Conservation (phyloP, 2,888 invertebrate species). For the Apeira syringaria region DNA sequence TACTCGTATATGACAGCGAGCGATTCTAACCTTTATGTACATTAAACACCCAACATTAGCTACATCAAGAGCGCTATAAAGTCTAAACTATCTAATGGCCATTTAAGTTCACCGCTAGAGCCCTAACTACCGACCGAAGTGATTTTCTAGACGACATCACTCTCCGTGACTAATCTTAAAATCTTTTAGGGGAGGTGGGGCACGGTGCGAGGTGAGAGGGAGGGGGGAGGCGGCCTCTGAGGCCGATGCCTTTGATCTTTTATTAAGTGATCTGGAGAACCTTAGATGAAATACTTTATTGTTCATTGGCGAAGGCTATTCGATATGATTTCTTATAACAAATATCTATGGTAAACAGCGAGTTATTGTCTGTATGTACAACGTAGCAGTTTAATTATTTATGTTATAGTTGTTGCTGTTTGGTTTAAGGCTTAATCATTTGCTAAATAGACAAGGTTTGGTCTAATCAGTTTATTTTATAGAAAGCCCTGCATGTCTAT, state of each 20-base stretch:
- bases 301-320: conserved; percentile 8
- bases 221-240: neutral
- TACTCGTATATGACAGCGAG: no score
- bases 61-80: no score
- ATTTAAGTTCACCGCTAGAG: conserved; percentile 10
- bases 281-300: conserved; percentile 7
- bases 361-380: no score
- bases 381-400: no score
- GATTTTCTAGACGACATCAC: conserved; percentile 21
- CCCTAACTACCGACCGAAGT: conserved; percentile 10
- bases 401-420: no score
- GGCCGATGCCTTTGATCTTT: conserved; percentile 27
- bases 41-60: no score
- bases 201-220: neutral
- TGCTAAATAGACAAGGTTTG: no score
- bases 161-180: conserved; percentile 39
- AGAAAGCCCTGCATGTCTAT: no score
- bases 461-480: no score
- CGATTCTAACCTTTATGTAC: no score
- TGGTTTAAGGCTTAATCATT: no score
- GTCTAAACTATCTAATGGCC: conserved; percentile 8
- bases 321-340: neutral
- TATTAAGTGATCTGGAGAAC: conserved; percentile 15
- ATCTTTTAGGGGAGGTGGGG: conserved; percentile 24
- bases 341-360: no score